These are phyloP conservation scores for Lophura nycthemera DNA, from an alignment of 2,113 vertebrate genomes.

Conservation along the genomic window DNA sequence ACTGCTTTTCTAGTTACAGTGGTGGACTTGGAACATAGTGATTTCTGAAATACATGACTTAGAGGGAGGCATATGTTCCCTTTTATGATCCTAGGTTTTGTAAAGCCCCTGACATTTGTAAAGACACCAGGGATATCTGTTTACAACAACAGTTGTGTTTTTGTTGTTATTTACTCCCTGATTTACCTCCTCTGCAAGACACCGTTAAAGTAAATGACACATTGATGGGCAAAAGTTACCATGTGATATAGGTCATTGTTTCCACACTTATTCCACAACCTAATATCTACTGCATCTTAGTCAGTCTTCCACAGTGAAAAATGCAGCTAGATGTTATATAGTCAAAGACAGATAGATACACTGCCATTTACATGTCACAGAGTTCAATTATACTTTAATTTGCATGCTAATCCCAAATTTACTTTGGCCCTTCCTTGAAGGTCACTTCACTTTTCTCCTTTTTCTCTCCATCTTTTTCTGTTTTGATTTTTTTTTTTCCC, in stretches of 20 bases:
- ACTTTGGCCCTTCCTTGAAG: not conserved
- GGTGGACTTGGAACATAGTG: not conserved
- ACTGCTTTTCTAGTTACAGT: not conserved
- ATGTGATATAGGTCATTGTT: not conserved
- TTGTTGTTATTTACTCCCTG: not conserved
- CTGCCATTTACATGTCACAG: not conserved
- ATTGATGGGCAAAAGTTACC: not conserved
- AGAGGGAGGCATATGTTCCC: not conserved
- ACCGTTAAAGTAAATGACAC: not conserved
- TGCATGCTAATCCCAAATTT: not conserved
- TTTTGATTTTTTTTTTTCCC: not conserved
- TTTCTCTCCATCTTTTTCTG: rapidly evolving
- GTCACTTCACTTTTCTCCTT: not conserved
- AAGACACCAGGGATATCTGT: not conserved
- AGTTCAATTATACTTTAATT: not conserved
- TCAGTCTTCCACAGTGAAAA: not conserved
- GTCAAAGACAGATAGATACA: not conserved
- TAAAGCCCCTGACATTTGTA: not conserved
- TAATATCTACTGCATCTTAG: not conserved
- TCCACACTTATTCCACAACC: not conserved
- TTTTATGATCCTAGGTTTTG: not conserved
- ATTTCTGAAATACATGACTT: not conserved
- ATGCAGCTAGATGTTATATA: not conserved
- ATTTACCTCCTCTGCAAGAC: not conserved
- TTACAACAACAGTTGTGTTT: not conserved